Evolutionary conservation across 2,888 invertebrate species (phyloP).

Genomic region (Macrophya alboannulata): DNA sequence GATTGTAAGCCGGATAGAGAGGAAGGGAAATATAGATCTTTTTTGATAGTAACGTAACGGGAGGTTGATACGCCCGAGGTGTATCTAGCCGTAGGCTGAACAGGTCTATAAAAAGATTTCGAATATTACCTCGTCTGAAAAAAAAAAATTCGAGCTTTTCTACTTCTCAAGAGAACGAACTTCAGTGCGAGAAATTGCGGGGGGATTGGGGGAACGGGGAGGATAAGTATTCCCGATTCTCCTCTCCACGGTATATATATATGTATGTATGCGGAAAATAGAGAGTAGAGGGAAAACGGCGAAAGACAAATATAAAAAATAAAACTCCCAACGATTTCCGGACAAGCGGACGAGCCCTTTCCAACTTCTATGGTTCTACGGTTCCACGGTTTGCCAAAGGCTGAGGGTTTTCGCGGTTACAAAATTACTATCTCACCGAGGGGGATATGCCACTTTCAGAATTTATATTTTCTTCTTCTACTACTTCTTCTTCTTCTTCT

Average conservation of each 20-base stretch:
- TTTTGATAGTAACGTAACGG: not conserved
- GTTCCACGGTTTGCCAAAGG: conserved; percentile 14
- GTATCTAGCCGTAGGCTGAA: conserved; percentile 3
- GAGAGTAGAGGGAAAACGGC: not conserved
- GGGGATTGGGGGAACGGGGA: not conserved
- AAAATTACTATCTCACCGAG: conserved; percentile 37
- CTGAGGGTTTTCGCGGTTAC: conserved; percentile 25
- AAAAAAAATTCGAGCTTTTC: conserved; percentile 12
- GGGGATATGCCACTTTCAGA: not conserved
- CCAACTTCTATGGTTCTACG: not conserved
- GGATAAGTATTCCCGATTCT: not conserved
- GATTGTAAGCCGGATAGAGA: conserved; percentile 21
- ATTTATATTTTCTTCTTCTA: conserved; percentile 17
- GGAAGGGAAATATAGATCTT: not conserved
- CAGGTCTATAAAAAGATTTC: conserved; percentile 37
- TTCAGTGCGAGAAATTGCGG: not conserved
- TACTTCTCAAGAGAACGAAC: not conserved
- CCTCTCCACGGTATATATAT: not conserved
- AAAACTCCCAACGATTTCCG: conserved; percentile 18
- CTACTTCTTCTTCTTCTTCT: not conserved
- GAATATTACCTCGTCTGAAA: conserved; percentile 12
- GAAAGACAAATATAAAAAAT: conserved; percentile 18
- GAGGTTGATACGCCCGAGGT: not conserved
- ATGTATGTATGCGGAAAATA: not conserved
- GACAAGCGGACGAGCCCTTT: conserved; percentile 28